A percentile compares a stretch with the other conserved stretches of the same genome.
These are phyloP conservation scores for Ciona savignyi DNA, from an alignment of 23 tunicate genomes.

Conservation along the genomic window DNA sequence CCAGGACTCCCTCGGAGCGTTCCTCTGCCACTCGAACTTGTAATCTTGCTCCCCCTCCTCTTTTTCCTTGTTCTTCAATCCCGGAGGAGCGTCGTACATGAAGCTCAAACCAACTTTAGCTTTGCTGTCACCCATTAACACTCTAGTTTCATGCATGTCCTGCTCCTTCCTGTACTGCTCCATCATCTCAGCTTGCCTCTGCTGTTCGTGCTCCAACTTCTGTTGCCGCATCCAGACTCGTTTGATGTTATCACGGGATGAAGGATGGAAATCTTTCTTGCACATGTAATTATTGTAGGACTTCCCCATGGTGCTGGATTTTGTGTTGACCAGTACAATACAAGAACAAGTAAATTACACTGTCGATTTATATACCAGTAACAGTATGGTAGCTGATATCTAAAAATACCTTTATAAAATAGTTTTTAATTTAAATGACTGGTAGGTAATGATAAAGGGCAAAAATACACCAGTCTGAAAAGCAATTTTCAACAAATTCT, in stretches of 20 bases:
- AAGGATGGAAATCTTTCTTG: conserved; percentile 98
- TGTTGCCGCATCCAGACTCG: conserved; percentile 99
- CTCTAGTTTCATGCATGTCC: conserved; percentile 97
- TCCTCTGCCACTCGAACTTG: conserved; percentile 98
- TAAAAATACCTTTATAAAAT: no score
- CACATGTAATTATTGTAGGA: conserved; percentile 98
- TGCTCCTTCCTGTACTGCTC: conserved; percentile 93
- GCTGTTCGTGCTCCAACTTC: conserved; percentile 76
- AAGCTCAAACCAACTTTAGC: conserved; percentile 99
- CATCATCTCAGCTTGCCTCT: conserved; percentile 90
- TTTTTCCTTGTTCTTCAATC: conserved; percentile 63
- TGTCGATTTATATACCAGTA: no score
- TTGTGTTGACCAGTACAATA: not conserved
- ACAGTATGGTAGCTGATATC: no score
- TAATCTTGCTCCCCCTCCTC: conserved; percentile 73
- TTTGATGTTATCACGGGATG: conserved; percentile 93
- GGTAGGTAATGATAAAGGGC: no score
- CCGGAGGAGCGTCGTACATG: conserved; percentile 99
- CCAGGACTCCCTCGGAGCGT: conserved; percentile 96
- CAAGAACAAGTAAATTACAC: not conserved
- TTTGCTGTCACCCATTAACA: conserved; percentile 97
- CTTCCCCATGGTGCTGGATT: conserved; percentile 78
- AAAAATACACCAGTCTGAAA: no score
- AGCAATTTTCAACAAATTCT: no score
- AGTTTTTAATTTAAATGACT: no score